Evolutionary conservation across 2,888 invertebrate genomes (phyloP).

Genomic region (Drosophila nigricruria): DNA sequence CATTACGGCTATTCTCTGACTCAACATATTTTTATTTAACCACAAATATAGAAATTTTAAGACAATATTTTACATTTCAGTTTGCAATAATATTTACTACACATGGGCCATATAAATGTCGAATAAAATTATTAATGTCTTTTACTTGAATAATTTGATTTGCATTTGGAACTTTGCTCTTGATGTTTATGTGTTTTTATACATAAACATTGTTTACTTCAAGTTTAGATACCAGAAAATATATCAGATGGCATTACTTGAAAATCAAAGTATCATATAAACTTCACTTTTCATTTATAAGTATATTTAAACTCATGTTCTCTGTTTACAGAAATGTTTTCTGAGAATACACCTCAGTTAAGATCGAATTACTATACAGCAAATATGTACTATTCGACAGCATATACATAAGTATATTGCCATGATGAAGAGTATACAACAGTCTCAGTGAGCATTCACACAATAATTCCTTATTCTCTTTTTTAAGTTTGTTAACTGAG

Average conservation of each 20-base stretch:
- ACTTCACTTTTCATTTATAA: neutral
- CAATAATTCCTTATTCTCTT: neutral
- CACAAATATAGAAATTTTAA: no score
- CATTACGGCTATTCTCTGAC: neutral
- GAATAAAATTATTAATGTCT: no score
- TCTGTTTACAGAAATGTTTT: neutral
- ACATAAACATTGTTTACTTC: no score
- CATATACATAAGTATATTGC: no score
- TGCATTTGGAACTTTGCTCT: no score
- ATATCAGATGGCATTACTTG: neutral
- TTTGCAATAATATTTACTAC: no score
- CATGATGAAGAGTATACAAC: neutral
- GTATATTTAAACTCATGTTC: neutral
- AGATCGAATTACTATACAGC: neutral
- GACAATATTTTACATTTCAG: no score
- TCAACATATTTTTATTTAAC: constrained; percentile 1
- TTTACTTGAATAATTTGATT: no score
- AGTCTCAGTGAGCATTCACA: neutral
- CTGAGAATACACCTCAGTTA: neutral
- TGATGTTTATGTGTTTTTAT: no score
- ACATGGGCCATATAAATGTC: no score
- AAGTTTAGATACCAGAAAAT: neutral
- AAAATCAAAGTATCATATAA: neutral
- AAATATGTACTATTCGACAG: neutral
- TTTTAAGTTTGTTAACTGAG: constrained; percentile 59